Evolutionary conservation across 2,797 vertebrate species (phyloP), one percentile per base, ranked within the genome.

Genomic region (Hipposideros larvatus): DNA sequence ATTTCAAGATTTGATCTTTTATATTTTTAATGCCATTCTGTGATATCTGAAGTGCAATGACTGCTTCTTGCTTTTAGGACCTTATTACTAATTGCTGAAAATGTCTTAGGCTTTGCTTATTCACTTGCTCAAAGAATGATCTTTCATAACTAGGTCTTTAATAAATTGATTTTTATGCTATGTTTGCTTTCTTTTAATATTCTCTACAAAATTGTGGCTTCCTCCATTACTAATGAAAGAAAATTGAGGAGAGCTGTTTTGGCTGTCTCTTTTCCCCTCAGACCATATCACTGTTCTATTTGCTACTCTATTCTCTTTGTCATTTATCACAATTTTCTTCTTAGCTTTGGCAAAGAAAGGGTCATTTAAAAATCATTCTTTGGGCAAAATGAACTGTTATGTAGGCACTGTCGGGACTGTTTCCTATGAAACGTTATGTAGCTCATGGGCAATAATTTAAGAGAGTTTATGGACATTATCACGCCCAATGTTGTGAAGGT

Each of bases 301-400:
- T 87, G 53, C n/a, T 80, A 63, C 46, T 84, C 3, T 78, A 15
- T 65, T 95, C 19, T 84, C 82, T 92, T 63, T 53, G 26, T 43
- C 41, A 55, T 95, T 89, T 89, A 65, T 89, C 66, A 95, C 43
- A 74, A 89, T 68, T 93, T 34, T 97, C 43, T 68, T 95, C 24
- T 96, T 63, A 87, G 65, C 28, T 71, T 26, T 88, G 55, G 68
- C 28, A 84, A 41, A 75, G 37, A 15, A 3, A 95, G 9, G 21
- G 26, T 63, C n/a, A 75, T 93, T 93, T 91, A 65, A 91, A 94
- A 89, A 74, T 55, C 24, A 91, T 87, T 93, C 51, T 78, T 91
- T 57, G 46, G 68, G 53, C 48, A 90, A 61, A 92, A 92, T 95
- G 37, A 94, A 82, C 78, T 85, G 22, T 71, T 94, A 4, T 87